phyloP scores from a whole-genome alignment of 1,140 invertebrate species.

The Lucilia sericata region DNA sequence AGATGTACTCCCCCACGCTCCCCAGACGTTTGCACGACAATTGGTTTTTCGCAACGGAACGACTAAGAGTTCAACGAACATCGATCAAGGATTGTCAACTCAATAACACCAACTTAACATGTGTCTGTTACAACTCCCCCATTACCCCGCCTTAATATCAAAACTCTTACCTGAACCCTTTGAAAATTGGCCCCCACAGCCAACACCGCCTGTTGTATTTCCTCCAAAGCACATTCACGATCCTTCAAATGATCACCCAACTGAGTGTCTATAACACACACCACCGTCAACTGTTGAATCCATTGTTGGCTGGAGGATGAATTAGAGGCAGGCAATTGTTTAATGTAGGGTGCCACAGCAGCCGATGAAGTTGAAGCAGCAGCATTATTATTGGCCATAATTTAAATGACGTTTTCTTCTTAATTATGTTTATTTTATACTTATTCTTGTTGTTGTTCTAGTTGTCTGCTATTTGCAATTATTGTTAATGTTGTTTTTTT shows the following conservation, averaged over 20 bases:
- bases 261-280: slow-evolving; percentile 88
- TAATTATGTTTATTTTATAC: not conserved
- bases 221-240: slow-evolving; percentile 84
- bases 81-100: too few relatives aligned
- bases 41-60: too few relatives aligned
- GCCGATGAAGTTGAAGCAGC: not conserved
- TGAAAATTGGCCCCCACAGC: slow-evolving; percentile 84
- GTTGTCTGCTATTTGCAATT: not conserved
- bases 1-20: too few relatives aligned
- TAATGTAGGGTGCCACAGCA: not conserved
- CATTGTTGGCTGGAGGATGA: not conserved
- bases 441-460: not conserved
- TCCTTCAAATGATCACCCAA: slow-evolving; percentile 78
- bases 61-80: too few relatives aligned
- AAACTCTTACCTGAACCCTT: slow-evolving; percentile 79
- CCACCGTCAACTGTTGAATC: slow-evolving; percentile 71
- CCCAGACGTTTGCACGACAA: too few relatives aligned
- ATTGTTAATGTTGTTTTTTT: not conserved
- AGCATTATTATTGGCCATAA: slow-evolving; percentile 18
- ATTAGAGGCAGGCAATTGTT: not conserved
- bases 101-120: too few relatives aligned
- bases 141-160: too few relatives aligned
- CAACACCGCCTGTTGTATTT: slow-evolving; percentile 84
- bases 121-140: too few relatives aligned
- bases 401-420: not conserved